These are phyloP conservation scores for Patiria pectinifera DNA, from an alignment of 53 echinoderm and acorn worm species.

Conservation along the genomic window DNA sequence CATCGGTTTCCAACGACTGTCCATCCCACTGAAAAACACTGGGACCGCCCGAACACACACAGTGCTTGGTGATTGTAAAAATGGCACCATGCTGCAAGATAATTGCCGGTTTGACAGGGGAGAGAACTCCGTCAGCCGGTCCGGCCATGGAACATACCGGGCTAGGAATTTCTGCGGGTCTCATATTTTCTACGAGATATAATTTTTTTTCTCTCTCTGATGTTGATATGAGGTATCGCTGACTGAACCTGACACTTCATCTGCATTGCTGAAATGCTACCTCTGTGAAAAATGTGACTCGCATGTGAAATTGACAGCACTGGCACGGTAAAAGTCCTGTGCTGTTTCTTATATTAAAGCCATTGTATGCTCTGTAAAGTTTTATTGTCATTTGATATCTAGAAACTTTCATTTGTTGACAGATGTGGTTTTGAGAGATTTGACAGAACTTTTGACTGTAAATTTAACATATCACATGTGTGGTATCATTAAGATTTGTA, in stretches of 20 bases:
- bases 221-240: conserved; percentile 41
- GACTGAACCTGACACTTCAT: conserved; percentile 34
- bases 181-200: neutral
- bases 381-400: neutral
- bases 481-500: too few relatives aligned
- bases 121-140: neutral
- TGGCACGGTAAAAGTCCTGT: neutral
- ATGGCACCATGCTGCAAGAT: conserved; percentile 53
- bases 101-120: conserved; percentile 43
- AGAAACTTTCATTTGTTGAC: too few relatives aligned
- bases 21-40: neutral
- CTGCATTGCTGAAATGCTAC: conserved; percentile 21
- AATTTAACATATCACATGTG: too few relatives aligned
- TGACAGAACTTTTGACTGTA: too few relatives aligned
- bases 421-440: too few relatives aligned
- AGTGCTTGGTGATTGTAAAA: conserved; percentile 51
- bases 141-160: conserved; percentile 16
- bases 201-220: conserved; percentile 4
- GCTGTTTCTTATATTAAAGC: neutral
- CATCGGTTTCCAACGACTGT: neutral
- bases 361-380: neutral
- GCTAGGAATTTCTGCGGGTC: conserved; percentile 28
- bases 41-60: conserved; percentile 30
- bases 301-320: conserved; percentile 15
- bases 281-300: conserved; percentile 18